Evolutionary conservation across 2,888 invertebrate genomes (phyloP).

Genomic region (Plagodis pulveraria): DNA sequence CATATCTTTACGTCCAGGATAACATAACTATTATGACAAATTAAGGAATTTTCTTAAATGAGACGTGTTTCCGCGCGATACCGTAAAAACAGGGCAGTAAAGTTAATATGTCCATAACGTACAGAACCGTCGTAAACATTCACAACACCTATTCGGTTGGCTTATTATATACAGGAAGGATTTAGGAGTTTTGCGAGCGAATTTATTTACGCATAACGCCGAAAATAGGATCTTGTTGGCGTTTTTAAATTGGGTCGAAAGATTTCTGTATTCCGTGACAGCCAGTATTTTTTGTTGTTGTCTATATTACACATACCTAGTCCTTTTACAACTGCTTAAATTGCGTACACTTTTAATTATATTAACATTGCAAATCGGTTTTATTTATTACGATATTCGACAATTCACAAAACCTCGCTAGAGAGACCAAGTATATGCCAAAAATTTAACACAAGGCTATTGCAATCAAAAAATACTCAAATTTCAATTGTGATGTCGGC

Average conservation of each 20-base stretch:
- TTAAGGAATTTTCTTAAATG: constrained; percentile 22
- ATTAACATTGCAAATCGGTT: too few relatives aligned
- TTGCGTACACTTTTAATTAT: too few relatives aligned
- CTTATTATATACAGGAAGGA: constrained; percentile 30
- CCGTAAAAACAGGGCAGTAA: constrained; percentile 36
- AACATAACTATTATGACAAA: constrained; percentile 13
- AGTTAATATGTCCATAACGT: constrained; percentile 37
- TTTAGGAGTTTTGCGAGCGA: constrained; percentile 16
- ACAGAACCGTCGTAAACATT: constrained; percentile 27
- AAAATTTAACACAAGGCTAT: too few relatives aligned
- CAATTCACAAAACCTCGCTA: too few relatives aligned
- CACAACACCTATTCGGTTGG: constrained; percentile 29
- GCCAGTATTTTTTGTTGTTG: too few relatives aligned
- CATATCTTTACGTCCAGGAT: background rate
- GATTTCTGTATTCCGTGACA: background rate
- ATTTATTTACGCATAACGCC: constrained; percentile 7
- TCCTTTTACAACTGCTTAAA: too few relatives aligned
- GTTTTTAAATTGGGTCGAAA: background rate
- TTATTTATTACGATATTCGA: too few relatives aligned
- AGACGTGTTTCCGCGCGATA: constrained; percentile 34
- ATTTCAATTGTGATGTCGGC: too few relatives aligned
- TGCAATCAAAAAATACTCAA: too few relatives aligned
- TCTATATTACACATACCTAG: too few relatives aligned
- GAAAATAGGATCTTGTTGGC: background rate
- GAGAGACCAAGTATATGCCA: too few relatives aligned